Base-by-base conservation (phyloP, 2,888 invertebrate species). In the Andrena bicolor region DNA sequence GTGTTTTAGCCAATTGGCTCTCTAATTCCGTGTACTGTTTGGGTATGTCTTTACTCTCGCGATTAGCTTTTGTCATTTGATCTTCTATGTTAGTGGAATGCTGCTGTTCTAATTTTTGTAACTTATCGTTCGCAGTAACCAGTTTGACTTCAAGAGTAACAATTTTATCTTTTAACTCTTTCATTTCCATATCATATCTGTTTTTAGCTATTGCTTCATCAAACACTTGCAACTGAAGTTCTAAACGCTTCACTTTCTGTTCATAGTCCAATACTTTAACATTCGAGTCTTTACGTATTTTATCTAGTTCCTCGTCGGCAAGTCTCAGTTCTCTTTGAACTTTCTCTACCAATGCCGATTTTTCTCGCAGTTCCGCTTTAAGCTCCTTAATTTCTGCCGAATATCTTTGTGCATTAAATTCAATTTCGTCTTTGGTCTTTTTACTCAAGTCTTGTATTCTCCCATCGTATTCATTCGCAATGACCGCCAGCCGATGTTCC, bases 401-500 rank as follows among this genome's bases (percentile, higher is more conserved):
- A 94, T 96, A 95, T 65, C 95, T 95, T 64, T 95, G 94, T 16
- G 95, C 92, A 90, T 96, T 96, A 68, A 95, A 95, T 35, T 95
- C 95, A 86, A 96, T 96, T 83, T 95, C 95, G 2, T 95, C 94
- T 90, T 95, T 96, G 0, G 96, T 92, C 69, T 94, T 94, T 5
- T 94, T 94, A 66, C 96, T 93, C 92, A 97, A 96, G n/a, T 90
- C 94, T 86, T 95, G 95, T 53, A 95, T 85, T 30, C 89, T 90
- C 23, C 60, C 41, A 2, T 88, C 81, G 72, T 91, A 92, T 51
- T 93, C 93, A 49, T 90, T 90, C 2, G 89, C 80, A 35, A 93
- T 80, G 4, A 85, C 76, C 8, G 88, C 70, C 13, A 93, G 71
- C 13, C 87, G 88, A 13, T 68, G 74, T 73, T 92, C 92, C n/a